Evolutionary conservation across 1,140 invertebrate species (phyloP).

Genomic region (Bombus polaris): DNA sequence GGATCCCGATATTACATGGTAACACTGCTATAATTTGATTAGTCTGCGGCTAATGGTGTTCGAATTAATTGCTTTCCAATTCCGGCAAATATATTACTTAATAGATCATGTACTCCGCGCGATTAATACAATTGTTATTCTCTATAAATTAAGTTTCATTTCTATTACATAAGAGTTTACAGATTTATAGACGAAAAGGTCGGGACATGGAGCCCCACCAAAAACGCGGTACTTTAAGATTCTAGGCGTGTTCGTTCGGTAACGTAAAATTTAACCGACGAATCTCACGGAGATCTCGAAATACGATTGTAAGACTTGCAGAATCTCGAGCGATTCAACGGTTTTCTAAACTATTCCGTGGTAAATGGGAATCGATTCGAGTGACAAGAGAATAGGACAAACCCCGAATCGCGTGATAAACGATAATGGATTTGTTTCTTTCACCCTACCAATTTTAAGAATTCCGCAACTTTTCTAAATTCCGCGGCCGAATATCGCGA

Average conservation of each 20-base stretch:
- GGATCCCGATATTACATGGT: constrained; percentile 15
- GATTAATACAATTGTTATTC: neutral
- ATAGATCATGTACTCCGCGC: neutral
- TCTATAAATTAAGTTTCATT: neutral
- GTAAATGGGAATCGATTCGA: constrained; percentile 47
- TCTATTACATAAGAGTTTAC: neutral
- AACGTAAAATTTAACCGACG: neutral
- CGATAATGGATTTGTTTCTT: constrained; percentile 25
- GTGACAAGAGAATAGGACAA: constrained; percentile 51
- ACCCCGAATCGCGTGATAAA: constrained; percentile 50
- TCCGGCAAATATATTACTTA: constrained; percentile 8
- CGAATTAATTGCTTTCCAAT: constrained; percentile 11
- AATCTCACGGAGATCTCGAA: constrained; percentile 11
- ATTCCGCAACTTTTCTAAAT: constrained; percentile 4
- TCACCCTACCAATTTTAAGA: constrained; percentile 18
- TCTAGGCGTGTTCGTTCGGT: neutral
- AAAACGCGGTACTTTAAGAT: neutral
- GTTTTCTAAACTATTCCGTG: constrained; percentile 34
- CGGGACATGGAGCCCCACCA: neutral
- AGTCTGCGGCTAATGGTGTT: constrained; percentile 6
- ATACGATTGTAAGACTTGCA: constrained; percentile 40
- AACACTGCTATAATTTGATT: constrained; percentile 35
- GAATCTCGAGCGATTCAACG: constrained; percentile 21
- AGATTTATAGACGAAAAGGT: neutral
- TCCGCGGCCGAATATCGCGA: constrained; percentile 16